Base-by-base conservation (phyloP, 2,888 invertebrate genomes). In the Erebia ligea region DNA sequence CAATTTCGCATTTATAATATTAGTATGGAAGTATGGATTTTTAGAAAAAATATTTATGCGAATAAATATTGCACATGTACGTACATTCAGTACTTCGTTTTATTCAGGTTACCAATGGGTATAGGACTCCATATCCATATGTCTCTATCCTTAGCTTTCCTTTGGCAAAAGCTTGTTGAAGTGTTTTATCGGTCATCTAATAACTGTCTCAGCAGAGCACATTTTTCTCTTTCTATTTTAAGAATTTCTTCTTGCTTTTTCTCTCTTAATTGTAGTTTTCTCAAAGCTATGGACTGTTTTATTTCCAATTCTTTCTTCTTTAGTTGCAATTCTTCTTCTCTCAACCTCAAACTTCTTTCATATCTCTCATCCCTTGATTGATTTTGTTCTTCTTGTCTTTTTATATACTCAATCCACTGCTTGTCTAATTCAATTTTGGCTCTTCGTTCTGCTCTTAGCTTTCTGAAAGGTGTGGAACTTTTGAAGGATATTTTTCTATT, bases 391-490 rank as follows among this genome's bases (percentile, higher is more conserved):
- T 88, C 88, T 78, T 89, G 88, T 74, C 84, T 82, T 71, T 80
- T 84, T 75, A 89, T 80, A 76, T 88, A 89, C 63, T 88, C 87
- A 74, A 86, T 80, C 88, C 88, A 89, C 76, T 87, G 88, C 75
- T 86, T 88, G 75, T 88, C 88, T 76, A 89, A 76, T 76, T 89
- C 88, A 68, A 87, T 81, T 80, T 88, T 89, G 50, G 86, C 82
- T 79, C 84, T 85, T 45, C 85, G 80, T 76, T 88, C 88, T 68
- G 84, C 82, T 72, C 86, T 80, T 72, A 88, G 78, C 76, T 83
- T 87, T 79, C 87, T 82, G 73, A 85, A 87, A 21, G 88, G 86
- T 68, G 81, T 77, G 66, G 82, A 77, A 45, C 80, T 78, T 76
- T 86, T 84, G 5, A 78, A 65, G 52, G 82, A 69, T 4, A 80